Conservation (phyloP, 2,113 vertebrate species). For the Chaetodon trifascialis region DNA sequence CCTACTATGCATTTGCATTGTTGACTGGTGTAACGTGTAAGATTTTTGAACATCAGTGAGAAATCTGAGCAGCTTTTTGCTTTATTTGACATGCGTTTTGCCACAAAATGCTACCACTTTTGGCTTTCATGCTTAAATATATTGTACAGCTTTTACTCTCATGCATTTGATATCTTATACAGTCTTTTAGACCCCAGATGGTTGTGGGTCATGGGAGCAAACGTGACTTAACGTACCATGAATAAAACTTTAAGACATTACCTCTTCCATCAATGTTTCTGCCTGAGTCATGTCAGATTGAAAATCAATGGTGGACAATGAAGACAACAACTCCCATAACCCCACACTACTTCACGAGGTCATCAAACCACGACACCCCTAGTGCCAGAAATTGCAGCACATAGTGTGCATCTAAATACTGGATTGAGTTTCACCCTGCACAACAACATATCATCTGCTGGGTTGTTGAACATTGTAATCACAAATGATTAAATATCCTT, state of each 20-base stretch:
- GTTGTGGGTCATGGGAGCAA: too few species aligned
- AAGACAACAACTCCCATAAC: too few species aligned
- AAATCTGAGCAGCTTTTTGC: not conserved
- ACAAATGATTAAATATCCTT: constrained; percentile 48
- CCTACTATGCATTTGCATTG: not conserved
- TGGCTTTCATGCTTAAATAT: not conserved
- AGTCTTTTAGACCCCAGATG: not conserved
- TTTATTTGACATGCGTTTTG: not conserved
- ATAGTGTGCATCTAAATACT: constrained; percentile 6
- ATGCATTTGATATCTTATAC: not conserved
- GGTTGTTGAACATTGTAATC: constrained; percentile 42
- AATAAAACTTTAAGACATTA: too few species aligned
- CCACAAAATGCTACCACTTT: not conserved
- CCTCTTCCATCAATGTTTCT: too few species aligned
- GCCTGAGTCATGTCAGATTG: too few species aligned
- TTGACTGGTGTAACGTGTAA: not conserved
- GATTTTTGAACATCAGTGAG: not conserved
- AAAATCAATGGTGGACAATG: too few species aligned
- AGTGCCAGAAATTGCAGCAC: too few species aligned
- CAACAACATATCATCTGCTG: constrained; percentile 30
- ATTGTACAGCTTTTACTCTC: not conserved
- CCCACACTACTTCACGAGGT: too few species aligned
- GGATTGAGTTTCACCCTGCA: constrained; percentile 1
- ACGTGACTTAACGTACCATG: too few species aligned
- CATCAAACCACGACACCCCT: too few species aligned